Evolutionary conservation across 2,888 invertebrate species (phyloP).

Genomic region (Caenorhabditis sulstoni): DNA sequence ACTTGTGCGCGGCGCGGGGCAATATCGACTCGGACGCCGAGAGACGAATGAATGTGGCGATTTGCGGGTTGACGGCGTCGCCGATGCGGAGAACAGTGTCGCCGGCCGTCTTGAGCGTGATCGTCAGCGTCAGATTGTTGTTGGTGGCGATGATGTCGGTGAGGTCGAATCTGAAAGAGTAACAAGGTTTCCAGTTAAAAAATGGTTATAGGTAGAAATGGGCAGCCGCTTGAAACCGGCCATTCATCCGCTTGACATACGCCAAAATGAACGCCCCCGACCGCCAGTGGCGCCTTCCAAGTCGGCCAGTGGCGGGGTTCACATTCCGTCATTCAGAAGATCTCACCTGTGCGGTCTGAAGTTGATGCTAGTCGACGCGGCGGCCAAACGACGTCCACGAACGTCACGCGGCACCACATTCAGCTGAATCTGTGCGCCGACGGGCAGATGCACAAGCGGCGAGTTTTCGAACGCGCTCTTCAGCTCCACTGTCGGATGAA

Average conservation of each 20-base stretch:
- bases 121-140: slow-evolving; percentile 65
- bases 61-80: slow-evolving; percentile 62
- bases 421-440: slow-evolving; percentile 64
- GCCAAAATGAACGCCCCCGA: too few species aligned
- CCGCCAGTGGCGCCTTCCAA: too few species aligned
- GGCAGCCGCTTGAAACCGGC: too few species aligned
- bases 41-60: slow-evolving; percentile 69
- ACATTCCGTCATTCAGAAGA: not conserved
- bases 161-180: slow-evolving; percentile 68
- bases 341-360: slow-evolving; percentile 70
- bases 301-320: too few species aligned
- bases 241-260: too few species aligned
- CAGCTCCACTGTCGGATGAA: slow-evolving; percentile 50
- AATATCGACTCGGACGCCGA: slow-evolving; percentile 61
- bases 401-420: slow-evolving; percentile 65
- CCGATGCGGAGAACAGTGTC: slow-evolving; percentile 74
- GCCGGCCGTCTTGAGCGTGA: slow-evolving; percentile 70
- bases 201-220: too few species aligned
- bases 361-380: slow-evolving; percentile 56
- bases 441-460: slow-evolving; percentile 59
- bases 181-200: not conserved
- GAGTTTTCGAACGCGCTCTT: slow-evolving; percentile 29
- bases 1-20: slow-evolving; percentile 37
- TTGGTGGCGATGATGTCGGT: slow-evolving; percentile 68
- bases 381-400: slow-evolving; percentile 63